Conservation (phyloP, 2,888 invertebrate species). For the Hyposoter dolosus region DNA sequence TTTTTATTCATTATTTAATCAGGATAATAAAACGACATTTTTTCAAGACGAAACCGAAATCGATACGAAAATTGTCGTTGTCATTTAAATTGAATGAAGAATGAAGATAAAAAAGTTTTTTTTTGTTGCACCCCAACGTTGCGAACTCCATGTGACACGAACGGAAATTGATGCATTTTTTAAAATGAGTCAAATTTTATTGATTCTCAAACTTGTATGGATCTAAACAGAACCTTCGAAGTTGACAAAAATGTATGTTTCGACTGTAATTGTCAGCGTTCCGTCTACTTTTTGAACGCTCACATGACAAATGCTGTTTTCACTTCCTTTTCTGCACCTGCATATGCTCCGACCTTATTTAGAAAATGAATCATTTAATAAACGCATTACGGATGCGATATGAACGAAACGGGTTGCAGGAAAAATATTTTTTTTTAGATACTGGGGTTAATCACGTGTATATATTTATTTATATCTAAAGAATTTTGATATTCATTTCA, state of each 20-base stretch:
- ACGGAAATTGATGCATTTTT: too few relatives aligned
- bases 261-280: not conserved
- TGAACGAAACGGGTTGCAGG: conserved; percentile 20
- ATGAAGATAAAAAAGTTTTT: too few relatives aligned
- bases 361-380: conserved; percentile 36
- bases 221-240: too few relatives aligned
- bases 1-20: too few relatives aligned
- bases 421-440: conserved; percentile 20
- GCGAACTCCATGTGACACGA: too few relatives aligned
- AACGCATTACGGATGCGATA: conserved; percentile 14
- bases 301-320: conserved; percentile 21
- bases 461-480: not conserved
- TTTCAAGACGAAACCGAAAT: too few relatives aligned
- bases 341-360: conserved; percentile 16
- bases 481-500: conserved; percentile 48
- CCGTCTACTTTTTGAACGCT: not conserved
- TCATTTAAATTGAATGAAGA: too few relatives aligned
- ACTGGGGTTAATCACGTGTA: not conserved
- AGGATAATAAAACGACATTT: too few relatives aligned
- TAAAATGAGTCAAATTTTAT: too few relatives aligned
- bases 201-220: too few relatives aligned
- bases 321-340: conserved; percentile 29
- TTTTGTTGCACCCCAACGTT: too few relatives aligned
- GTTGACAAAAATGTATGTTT: not conserved
- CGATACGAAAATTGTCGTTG: too few relatives aligned